Conservation (phyloP, 1,140 invertebrate genomes). For the Kradibia gibbosae region DNA sequence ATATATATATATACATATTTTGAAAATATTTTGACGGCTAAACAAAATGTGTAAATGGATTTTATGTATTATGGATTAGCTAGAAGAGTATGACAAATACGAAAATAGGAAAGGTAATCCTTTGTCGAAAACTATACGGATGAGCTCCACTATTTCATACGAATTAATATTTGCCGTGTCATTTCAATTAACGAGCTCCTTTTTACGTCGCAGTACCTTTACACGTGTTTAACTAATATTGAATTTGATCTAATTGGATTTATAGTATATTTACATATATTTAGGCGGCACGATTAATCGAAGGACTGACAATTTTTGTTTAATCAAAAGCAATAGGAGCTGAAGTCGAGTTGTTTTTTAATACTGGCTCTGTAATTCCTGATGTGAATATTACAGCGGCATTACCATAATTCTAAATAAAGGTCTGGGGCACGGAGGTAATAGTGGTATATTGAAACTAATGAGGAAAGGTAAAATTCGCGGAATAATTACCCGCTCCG, state of each 20-base stretch:
- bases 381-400: not conserved
- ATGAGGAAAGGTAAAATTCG: not conserved
- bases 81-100: too few relatives aligned
- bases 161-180: too few relatives aligned
- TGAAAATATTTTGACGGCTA: too few relatives aligned
- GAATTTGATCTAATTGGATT: not conserved
- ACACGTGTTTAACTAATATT: not conserved
- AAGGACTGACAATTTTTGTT: not conserved
- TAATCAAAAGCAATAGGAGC: not conserved
- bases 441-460: not conserved
- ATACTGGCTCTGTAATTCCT: not conserved
- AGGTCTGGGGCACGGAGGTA: not conserved
- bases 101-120: too few relatives aligned
- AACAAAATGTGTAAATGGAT: too few relatives aligned
- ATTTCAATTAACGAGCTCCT: too few relatives aligned
- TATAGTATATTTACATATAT: not conserved
- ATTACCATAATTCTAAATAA: not conserved
- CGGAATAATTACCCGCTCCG: not conserved
- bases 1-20: too few relatives aligned
- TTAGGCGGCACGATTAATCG: not conserved
- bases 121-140: too few relatives aligned
- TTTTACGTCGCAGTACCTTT: not conserved
- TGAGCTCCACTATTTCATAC: too few relatives aligned
- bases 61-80: too few relatives aligned
- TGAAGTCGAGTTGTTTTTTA: not conserved